phyloP scores from a whole-genome alignment of 2,888 invertebrate species.

The Taphrorychus bicolor region DNA sequence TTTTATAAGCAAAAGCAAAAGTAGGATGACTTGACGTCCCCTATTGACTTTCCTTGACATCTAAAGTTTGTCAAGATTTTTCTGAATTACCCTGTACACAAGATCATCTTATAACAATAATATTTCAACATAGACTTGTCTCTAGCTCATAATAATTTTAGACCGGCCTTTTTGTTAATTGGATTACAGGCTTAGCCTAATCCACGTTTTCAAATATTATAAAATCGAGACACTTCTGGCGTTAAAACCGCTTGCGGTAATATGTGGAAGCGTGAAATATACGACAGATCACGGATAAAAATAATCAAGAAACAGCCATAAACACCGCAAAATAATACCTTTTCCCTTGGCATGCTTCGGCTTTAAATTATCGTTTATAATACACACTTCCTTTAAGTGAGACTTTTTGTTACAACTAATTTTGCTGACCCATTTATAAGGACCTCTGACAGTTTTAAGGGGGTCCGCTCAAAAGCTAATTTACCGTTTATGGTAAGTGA shows the following conservation, averaged over 20 bases:
- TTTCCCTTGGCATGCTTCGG: background rate
- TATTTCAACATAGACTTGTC: constrained; percentile 12
- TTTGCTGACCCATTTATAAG: background rate
- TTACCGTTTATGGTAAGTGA: constrained; percentile 26
- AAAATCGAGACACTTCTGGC: constrained; percentile 13
- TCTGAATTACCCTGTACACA: no score
- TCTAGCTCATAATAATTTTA: constrained; percentile 23
- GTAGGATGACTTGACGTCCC: no score
- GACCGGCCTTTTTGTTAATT: constrained; percentile 24
- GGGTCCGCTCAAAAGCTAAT: constrained; percentile 17
- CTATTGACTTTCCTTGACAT: no score
- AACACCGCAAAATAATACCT: constrained; percentile 16
- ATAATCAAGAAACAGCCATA: constrained; percentile 17
- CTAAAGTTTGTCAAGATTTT: no score
- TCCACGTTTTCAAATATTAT: constrained; percentile 20
- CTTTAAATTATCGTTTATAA: constrained; percentile 7
- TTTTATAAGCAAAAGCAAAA: no score
- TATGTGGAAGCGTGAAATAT: constrained; percentile 16
- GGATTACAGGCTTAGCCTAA: constrained; percentile 27
- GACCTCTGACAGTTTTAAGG: background rate
- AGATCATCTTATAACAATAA: no score
- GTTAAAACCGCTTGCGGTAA: constrained; percentile 20
- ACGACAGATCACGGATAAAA: constrained; percentile 21
- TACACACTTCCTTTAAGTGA: background rate
- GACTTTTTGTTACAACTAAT: background rate